phyloP scores from a whole-genome alignment of 1,140 invertebrate genomes.

The Leptinotarsa undecemlineata region DNA sequence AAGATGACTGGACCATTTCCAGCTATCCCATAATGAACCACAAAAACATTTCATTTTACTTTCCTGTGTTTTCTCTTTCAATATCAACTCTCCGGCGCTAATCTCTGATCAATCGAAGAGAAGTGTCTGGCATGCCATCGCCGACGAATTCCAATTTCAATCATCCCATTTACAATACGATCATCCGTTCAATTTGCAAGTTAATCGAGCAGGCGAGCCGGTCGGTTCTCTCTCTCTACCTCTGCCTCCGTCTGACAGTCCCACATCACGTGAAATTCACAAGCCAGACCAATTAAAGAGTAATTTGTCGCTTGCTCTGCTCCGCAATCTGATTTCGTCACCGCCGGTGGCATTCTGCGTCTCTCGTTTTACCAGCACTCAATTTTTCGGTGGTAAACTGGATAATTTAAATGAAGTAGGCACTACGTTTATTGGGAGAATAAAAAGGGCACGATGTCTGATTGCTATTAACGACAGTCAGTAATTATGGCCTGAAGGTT shows the following conservation, averaged over 20 bases:
- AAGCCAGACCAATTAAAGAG: slow-evolving; percentile 15
- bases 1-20: too few species aligned
- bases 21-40: too few species aligned
- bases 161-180: neutral
- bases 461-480: too few species aligned
- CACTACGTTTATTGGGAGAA: neutral
- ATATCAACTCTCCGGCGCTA: too few species aligned
- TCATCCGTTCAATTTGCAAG: neutral
- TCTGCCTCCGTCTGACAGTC: neutral
- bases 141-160: neutral
- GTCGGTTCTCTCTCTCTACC: neutral
- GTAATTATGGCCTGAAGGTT: too few species aligned
- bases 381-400: neutral
- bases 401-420: neutral
- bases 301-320: slow-evolving; percentile 17
- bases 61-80: too few species aligned
- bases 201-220: neutral
- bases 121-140: neutral
- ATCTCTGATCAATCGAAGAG: neutral
- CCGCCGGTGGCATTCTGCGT: neutral
- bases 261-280: neutral
- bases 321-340: slow-evolving; percentile 15
- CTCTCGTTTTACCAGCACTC: slow-evolving; percentile 9
- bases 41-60: too few species aligned
- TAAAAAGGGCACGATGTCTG: too few species aligned